Base-by-base conservation (phyloP, 2,888 invertebrate species). In the Agonopterix alstromeriana region DNA sequence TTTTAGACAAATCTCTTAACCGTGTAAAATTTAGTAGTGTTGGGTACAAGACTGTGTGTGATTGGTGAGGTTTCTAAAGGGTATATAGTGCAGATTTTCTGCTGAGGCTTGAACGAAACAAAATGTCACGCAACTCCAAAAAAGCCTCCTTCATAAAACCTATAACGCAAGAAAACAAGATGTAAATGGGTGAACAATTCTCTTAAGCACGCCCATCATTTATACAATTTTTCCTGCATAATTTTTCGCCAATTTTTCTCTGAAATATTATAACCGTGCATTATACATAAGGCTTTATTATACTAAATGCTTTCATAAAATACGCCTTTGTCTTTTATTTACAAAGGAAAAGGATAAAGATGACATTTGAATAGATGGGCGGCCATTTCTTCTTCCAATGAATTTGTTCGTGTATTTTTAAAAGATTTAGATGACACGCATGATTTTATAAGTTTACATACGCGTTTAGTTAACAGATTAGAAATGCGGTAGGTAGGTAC, bases 351-450 rank as follows among this genome's bases (percentile, higher is more conserved):
- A 36, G 43, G 46, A 46, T 47, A 38, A 48, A 57, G 51, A 52
- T 53, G 49, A 50, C 48, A 54, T 54, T 52, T 53, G 52, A 53
- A 55, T 57, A 53, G 52, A 49, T 45, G 42, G n/a, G 10, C 45
- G 44, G 10, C 11, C 35, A 44, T 44, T 44, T 11, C 11, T 35
- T 35, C 11, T 35, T 35, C 35, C 35, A 44, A 44, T 44, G 44
- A 44, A 35, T 44, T 44, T 35, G 42, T 42, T 10, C 12, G 42
- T 42, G 42, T 11, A 8, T 10, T 42, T 27, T 27, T 27, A 27
- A 27, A 27, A 27, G 27, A 27, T 27, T 27, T 27, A 27, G 27
- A 27, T 27, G 27, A 27, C 27, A 27, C 27, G 7, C 27, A 17
- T 17, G 27, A 1, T 27, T 27, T 27, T 27, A 5, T 27, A 27